Evolutionary conservation across 2,113 vertebrate species (phyloP).

Genomic region (Apaloderma vittatum): DNA sequence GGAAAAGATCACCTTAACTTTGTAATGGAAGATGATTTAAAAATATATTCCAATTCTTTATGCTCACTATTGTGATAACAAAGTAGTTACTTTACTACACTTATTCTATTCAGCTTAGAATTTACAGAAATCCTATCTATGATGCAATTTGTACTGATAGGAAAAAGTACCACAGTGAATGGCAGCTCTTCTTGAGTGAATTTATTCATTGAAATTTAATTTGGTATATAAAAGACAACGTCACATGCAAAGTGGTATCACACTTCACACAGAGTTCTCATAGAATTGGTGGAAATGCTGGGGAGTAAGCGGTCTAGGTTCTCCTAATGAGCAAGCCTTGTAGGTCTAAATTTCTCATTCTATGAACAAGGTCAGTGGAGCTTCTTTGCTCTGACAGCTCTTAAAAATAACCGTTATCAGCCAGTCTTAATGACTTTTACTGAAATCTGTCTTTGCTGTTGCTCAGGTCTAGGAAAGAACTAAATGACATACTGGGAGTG

Average conservation of each 20-base stretch:
- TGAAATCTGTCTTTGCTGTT: neutral
- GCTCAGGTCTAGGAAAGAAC: neutral
- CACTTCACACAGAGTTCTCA: neutral
- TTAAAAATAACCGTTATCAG: neutral
- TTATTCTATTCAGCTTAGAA: neutral
- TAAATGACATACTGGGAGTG: neutral
- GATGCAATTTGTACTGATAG: neutral
- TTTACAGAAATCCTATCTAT: neutral
- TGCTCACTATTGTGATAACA: neutral
- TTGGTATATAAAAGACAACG: neutral
- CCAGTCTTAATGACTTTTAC: neutral
- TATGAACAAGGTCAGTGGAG: neutral
- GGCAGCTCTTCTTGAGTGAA: neutral
- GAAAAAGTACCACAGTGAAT: neutral
- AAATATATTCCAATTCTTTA: neutral
- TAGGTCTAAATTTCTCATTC: neutral
- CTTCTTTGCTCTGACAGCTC: neutral
- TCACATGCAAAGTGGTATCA: rapidly evolving
- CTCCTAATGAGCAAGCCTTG: neutral
- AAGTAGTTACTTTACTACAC: neutral
- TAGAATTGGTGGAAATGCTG: neutral
- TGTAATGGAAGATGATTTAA: neutral
- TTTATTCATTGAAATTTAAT: neutral
- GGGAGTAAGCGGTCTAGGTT: neutral
- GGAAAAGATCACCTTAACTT: neutral